A percentile compares a stretch with the other conserved stretches of the same genome.
Evolutionary conservation across 2,888 invertebrate species (phyloP).

Genomic region (Pyrgus malvae): DNA sequence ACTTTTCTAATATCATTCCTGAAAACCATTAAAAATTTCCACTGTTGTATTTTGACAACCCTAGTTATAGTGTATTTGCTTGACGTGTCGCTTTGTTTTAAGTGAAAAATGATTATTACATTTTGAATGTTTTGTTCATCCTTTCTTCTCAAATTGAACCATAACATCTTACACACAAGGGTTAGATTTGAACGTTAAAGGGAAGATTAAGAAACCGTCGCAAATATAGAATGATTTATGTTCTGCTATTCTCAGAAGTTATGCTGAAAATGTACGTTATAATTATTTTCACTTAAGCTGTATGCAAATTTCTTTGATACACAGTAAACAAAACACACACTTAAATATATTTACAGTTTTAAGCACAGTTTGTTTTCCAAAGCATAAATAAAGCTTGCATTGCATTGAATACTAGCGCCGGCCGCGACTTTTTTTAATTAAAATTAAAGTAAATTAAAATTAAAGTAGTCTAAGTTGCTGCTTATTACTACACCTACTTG

Average conservation of each 20-base stretch:
- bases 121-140: constrained; percentile 40
- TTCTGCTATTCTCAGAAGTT: constrained; percentile 23
- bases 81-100: constrained; percentile 50
- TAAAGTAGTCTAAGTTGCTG: too few relatives aligned
- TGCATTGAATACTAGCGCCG: background rate
- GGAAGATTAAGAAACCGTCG: constrained; percentile 12
- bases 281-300: constrained; percentile 13
- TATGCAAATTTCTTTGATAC: background rate
- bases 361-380: background rate
- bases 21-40: too few relatives aligned
- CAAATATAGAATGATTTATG: constrained; percentile 31
- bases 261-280: constrained; percentile 18
- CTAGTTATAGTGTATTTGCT: constrained; percentile 23
- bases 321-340: background rate
- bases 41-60: background rate
- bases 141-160: constrained; percentile 12
- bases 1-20: too few relatives aligned
- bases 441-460: too few relatives aligned
- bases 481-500: too few relatives aligned
- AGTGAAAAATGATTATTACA: constrained; percentile 56
- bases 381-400: background rate
- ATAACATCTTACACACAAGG: background rate
- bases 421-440: too few relatives aligned
- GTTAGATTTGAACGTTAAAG: background rate
- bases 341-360: background rate